phyloP scores from a whole-genome alignment of 2,113 vertebrate genomes.

The Macrotis lagotis region DNA sequence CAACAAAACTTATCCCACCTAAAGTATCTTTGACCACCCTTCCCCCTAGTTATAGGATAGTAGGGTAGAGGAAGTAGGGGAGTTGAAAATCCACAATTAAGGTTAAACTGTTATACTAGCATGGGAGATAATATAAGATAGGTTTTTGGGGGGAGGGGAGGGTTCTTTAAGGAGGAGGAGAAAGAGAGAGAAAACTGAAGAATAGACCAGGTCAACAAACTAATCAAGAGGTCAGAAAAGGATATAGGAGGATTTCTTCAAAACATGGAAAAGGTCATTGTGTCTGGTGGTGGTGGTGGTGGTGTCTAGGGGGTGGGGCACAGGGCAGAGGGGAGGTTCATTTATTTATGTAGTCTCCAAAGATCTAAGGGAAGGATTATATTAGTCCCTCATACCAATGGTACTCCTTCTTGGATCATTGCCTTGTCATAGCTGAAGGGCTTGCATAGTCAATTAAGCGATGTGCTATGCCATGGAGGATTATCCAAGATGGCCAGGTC shows the following conservation, averaged over 20 bases:
- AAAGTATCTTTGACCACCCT: conserved; percentile 6
- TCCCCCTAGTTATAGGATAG: background rate
- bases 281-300: background rate
- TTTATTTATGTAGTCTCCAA: background rate
- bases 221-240: background rate
- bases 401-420: background rate
- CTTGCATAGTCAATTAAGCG: background rate
- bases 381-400: background rate
- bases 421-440: background rate
- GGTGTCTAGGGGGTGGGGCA: too few relatives aligned
- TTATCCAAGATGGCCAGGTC: background rate
- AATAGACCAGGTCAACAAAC: background rate
- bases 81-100: background rate
- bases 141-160: too few relatives aligned
- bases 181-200: background rate
- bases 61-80: background rate
- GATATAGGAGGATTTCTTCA: background rate
- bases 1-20: too few relatives aligned
- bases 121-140: background rate
- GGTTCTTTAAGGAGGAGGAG: background rate
- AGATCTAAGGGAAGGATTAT: background rate
- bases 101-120: background rate
- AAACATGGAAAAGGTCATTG: background rate
- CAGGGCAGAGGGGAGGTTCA: background rate
- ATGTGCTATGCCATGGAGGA: background rate